Percentiles rank a stretch among this genome's conserved stretches.
phyloP scores from a whole-genome alignment of 1,140 invertebrate genomes.

The Gonioctena quinquepunctata region DNA sequence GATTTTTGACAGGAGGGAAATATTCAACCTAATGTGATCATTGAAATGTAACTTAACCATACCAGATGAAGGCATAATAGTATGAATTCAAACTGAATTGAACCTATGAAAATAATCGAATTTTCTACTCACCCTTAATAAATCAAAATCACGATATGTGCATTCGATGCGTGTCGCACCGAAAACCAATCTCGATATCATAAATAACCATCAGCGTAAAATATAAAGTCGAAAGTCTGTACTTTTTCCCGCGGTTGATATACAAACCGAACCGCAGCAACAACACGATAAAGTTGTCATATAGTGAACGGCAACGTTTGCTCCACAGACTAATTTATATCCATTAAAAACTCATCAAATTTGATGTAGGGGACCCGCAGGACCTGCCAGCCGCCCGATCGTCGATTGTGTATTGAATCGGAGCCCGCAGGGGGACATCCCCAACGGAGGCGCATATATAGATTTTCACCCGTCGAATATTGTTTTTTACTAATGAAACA shows the following conservation, averaged over 20 bases:
- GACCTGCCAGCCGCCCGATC: background rate
- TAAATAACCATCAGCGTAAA: background rate
- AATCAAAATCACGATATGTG: no score
- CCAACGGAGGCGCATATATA: background rate
- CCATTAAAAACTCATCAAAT: conserved; percentile 20
- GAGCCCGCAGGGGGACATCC: background rate
- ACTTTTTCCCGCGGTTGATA: background rate
- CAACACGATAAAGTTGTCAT: conserved; percentile 6
- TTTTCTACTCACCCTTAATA: no score
- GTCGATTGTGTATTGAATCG: background rate
- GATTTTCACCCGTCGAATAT: background rate
- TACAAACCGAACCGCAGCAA: background rate
- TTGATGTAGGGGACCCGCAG: conserved; percentile 10
- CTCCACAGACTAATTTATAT: conserved; percentile 15
- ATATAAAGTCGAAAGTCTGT: background rate
- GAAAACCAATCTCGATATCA: no score
- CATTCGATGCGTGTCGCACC: no score
- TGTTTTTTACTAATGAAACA: background rate
- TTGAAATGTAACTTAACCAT: no score
- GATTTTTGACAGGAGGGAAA: no score
- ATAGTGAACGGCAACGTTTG: conserved; percentile 6
- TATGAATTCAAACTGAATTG: no score
- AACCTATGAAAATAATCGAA: no score
- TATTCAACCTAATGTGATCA: no score
- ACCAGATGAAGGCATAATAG: no score